Base-by-base conservation (phyloP, 2,797 vertebrate genomes). In the Manis crassicaudata region DNA sequence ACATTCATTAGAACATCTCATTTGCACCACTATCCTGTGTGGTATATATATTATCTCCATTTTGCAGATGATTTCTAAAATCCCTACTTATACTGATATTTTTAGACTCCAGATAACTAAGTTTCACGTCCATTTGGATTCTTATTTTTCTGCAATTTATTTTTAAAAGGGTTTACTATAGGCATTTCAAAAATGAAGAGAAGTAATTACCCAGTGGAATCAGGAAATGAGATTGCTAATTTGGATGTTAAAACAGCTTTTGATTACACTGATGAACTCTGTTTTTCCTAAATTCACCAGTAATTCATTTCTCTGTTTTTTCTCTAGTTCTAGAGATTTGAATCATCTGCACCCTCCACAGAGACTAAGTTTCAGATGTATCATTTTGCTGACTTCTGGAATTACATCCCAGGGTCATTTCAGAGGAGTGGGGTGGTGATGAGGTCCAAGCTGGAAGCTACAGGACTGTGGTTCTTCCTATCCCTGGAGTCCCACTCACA, bases 151-250 rank as follows among this genome's bases (percentile, higher is more conserved):
- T 94, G 13, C 43, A 90, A 80, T 89, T 94, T 95, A 70, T 68
- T 94, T 95, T 89, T 58, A 40, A 90, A 96, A 90, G 52, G 11
- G 6, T n/a, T 80, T 96, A 86, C 95, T 96, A 90, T 73, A 82
- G 54, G 67, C 25, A 77, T 56, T 86, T 97, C 92, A 83, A 90
- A 96, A 93, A 94, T 35, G 25, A 91, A 83, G 76, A 96, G 65
- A 80, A 35, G n/a, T 50, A 79, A 97, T 95, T 93, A 91, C 11
- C 20, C 56, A 82, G 46, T 17, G 54, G 81, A 89, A 76, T 89
- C 65, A 92, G 92, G 88, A 96, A 96, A 92, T 65, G 62, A 83
- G 68, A 81, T 32, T 29, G 35, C 58, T 96, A 77, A 76, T 96
- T 87, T 95, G 62, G 67, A 56, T 12, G 54, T 35, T 72, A 70